Evolutionary conservation across 2,797 vertebrate species (phyloP).

Genomic region (Sciurus vulgaris): DNA sequence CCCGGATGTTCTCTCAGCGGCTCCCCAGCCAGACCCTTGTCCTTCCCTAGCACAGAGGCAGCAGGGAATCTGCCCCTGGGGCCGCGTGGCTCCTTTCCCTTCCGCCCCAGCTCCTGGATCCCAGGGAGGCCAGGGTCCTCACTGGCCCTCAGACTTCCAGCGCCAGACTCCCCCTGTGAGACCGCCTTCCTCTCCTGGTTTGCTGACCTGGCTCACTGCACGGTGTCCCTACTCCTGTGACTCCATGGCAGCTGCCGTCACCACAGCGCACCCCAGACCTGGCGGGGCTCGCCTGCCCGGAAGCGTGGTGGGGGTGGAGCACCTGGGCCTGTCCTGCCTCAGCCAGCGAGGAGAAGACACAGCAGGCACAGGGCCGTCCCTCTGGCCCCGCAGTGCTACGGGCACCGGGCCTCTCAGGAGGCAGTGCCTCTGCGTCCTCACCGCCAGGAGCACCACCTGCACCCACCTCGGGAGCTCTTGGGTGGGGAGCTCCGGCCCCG

Average conservation of each 20-base stretch:
- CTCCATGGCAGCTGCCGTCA: rapidly evolving
- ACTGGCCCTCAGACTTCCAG: not conserved
- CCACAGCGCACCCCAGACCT: rapidly evolving
- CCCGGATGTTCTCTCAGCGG: too few relatives aligned
- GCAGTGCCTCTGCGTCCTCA: too few relatives aligned
- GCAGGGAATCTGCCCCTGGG: not conserved
- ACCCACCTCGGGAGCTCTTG: not conserved
- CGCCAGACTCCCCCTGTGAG: rapidly evolving
- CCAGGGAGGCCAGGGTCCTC: too few relatives aligned
- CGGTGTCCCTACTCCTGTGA: rapidly evolving
- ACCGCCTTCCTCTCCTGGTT: not conserved
- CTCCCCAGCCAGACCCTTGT: not conserved
- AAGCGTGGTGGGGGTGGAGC: not conserved
- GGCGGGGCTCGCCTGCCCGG: rapidly evolving
- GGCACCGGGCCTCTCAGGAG: too few relatives aligned
- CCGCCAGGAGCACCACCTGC: not conserved
- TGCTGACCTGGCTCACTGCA: not conserved
- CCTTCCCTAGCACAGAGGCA: not conserved
- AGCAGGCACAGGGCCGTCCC: too few relatives aligned
- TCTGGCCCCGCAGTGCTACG: too few relatives aligned
- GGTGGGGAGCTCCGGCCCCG: too few relatives aligned
- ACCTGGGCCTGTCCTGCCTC: too few relatives aligned
- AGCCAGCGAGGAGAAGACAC: rapidly evolving
- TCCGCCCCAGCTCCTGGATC: too few relatives aligned
- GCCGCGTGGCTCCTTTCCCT: too few relatives aligned